Evolutionary conservation across 2,888 invertebrate genomes (phyloP), one percentile per base, ranked within the genome.

Genomic region (Smittia sp.): DNA sequence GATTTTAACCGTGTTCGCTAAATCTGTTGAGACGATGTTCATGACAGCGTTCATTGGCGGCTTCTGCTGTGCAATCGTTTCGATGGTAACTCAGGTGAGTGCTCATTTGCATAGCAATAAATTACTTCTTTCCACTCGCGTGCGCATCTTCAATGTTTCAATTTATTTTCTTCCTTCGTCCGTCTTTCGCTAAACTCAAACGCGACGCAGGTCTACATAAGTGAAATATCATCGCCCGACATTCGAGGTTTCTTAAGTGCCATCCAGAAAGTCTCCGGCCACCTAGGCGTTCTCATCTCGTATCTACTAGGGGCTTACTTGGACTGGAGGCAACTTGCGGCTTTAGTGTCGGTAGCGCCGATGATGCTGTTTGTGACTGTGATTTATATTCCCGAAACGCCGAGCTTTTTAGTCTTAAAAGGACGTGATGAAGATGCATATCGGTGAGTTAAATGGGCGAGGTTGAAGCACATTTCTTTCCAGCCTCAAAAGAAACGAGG

Each of bases 231-330:
- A 25, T 90, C 93, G 22, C 92, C 93, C 1, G 90, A 92, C 75
- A 90, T 94, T 76, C 86, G 96, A 27, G 96, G 95, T 25, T 91
- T 92, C 77, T 85, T 96, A 74, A 94, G 94, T 79, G 92, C 94
- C 3, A 88, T 94, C 75, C 86, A 93, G 75, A 96, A 96, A 82
- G 88, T 95, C 76, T 90, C 90, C 75, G 90, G 93, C 18, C 93
- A 94, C 80, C 86, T 92, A 38, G 96, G 96, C 27, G 91, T 94
- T 13, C 85, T 96, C 38, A 87, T 92, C 79, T 90, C 92, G 70
- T 94, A 93, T 82, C 87, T 90, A 74, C 88, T 93, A 27, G 95
- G 95, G 63, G 90, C 93, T 15, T 90, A 90, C 80, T 83, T 93
- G 7, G 90, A 91, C 81, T 95, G 94, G 94, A 86, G 92, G 75